phyloP scores from a whole-genome alignment of 2,113 vertebrate genomes.

The Rhynchomys soricoides region DNA sequence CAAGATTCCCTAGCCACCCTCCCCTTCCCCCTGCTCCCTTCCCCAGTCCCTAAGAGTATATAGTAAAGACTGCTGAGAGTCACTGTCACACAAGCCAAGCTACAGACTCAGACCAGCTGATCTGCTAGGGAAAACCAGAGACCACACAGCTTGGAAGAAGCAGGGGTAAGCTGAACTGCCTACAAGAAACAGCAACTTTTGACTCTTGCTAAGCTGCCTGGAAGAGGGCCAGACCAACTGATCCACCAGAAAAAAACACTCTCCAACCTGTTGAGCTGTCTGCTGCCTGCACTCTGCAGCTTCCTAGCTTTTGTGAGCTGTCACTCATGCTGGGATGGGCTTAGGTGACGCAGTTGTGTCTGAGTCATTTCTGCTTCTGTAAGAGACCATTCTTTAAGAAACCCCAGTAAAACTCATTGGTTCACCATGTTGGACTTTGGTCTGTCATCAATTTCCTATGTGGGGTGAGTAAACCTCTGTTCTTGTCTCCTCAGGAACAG shows the following conservation, averaged over 20 bases:
- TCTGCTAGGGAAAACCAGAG: neutral
- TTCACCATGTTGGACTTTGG: neutral
- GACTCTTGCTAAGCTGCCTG: neutral
- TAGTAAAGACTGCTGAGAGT: neutral
- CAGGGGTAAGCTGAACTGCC: neutral
- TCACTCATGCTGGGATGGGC: neutral
- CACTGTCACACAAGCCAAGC: neutral
- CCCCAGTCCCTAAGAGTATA: neutral
- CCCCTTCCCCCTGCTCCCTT: too few relatives aligned
- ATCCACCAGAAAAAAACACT: neutral
- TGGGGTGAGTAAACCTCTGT: neutral
- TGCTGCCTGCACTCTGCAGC: too few relatives aligned
- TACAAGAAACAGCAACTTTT: neutral
- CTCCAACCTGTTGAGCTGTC: neutral
- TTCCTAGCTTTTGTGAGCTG: neutral
- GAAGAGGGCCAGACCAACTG: neutral
- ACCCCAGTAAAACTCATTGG: neutral
- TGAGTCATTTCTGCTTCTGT: neutral
- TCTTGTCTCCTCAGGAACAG: neutral
- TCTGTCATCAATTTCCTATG: too few relatives aligned
- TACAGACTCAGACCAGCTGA: neutral
- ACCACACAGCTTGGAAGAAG: neutral
- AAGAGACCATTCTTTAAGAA: neutral
- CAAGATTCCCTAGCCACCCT: neutral
- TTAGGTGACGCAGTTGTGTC: neutral